A percentile compares a stretch with the other conserved stretches of the same genome.
These are phyloP conservation scores for Halcyon badia DNA, from an alignment of 2,797 vertebrate genomes.

Conservation along the genomic window DNA sequence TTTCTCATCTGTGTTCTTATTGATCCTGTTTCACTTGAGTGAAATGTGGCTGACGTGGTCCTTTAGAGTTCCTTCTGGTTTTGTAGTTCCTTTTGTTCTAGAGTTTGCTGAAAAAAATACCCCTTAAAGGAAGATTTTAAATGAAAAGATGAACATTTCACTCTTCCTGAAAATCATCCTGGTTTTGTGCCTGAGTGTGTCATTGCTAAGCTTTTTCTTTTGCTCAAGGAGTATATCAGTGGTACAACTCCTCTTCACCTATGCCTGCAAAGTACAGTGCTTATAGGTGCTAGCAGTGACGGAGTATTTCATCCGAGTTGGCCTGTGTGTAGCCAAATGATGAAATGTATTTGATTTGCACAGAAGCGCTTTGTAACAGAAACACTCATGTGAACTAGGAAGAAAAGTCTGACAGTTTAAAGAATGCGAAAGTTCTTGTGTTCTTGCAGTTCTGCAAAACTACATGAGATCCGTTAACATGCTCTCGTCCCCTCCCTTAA, in stretches of 20 bases:
- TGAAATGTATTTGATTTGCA: background rate
- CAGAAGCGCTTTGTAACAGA: background rate
- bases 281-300: too few species aligned
- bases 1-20: background rate
- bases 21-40: background rate
- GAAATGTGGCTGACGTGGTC: background rate
- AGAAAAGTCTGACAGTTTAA: background rate
- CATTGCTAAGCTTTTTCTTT: background rate
- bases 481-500: background rate
- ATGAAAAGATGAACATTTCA: background rate
- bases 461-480: accelerated
- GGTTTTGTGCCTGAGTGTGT: background rate
- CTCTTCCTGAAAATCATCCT: background rate
- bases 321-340: background rate
- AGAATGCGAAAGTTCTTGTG: background rate
- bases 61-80: background rate
- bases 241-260: background rate
- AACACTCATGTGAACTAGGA: background rate
- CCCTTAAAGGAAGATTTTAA: background rate
- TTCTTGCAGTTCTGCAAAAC: background rate
- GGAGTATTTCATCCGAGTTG: background rate
- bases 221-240: background rate
- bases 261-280: background rate
- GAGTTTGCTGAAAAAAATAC: background rate
- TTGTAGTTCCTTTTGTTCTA: background rate